Evolutionary conservation across 1,140 invertebrate genomes (phyloP).

Genomic region (Bicyclus anynana): DNA sequence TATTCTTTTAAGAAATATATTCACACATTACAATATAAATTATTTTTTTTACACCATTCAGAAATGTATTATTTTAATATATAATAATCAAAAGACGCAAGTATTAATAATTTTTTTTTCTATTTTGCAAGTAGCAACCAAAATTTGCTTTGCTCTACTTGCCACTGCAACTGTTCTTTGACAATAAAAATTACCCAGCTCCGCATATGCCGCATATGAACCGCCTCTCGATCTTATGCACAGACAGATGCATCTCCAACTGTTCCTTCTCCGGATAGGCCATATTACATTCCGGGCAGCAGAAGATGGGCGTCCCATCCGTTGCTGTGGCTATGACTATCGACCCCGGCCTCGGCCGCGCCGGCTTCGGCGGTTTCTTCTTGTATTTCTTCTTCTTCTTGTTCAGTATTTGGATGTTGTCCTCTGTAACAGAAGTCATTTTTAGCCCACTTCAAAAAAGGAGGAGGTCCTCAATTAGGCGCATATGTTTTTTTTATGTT

Average conservation of each 20-base stretch:
- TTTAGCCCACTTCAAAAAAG: not conserved
- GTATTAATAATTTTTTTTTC: too few species aligned
- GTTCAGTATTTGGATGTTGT: conserved; percentile 48
- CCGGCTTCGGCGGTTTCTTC: conserved; percentile 86
- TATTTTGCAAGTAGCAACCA: too few species aligned
- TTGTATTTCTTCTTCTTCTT: conserved; percentile 89
- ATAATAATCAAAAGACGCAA: too few species aligned
- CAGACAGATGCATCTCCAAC: conserved; percentile 85
- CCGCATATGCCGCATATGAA: conserved; percentile 80
- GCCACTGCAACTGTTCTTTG: too few species aligned
- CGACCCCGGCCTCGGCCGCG: conserved; percentile 83
- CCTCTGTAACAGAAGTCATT: conserved; percentile 36
- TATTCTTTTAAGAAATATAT: too few species aligned
- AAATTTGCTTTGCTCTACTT: too few species aligned
- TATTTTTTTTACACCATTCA: too few species aligned
- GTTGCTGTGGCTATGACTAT: conserved; percentile 84
- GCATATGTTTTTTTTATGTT: too few species aligned
- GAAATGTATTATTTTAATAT: too few species aligned
- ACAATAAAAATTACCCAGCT: conserved; percentile 68
- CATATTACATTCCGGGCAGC: conserved; percentile 89
- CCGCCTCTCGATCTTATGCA: conserved; percentile 86
- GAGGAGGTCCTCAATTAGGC: too few species aligned
- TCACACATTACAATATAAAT: too few species aligned
- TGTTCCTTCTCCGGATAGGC: conserved; percentile 87
- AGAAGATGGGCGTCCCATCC: conserved; percentile 85